phyloP scores from a whole-genome alignment of 2,797 vertebrate genomes.

The Girardinus metallicus region DNA sequence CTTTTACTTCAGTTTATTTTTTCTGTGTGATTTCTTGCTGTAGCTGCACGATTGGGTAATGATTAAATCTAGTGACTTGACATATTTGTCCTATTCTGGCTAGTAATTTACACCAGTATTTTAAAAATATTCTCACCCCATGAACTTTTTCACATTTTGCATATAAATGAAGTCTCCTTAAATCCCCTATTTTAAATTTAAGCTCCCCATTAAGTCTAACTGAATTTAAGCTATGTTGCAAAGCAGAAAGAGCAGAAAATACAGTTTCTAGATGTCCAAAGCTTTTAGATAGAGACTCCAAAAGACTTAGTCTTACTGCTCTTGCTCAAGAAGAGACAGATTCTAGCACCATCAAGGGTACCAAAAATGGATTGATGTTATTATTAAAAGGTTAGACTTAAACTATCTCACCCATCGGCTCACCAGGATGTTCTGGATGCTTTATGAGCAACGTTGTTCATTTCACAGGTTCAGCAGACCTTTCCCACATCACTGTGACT shows the following conservation, averaged over 20 bases:
- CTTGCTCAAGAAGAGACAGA: neutral
- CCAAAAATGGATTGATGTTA: neutral
- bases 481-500: slow-evolving; percentile 7
- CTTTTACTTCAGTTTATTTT: neutral
- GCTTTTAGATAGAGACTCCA: neutral
- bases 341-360: neutral
- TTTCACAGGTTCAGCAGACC: slow-evolving; percentile 13
- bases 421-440: neutral
- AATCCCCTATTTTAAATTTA: neutral
- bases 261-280: neutral
- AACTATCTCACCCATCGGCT: neutral
- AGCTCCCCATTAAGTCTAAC: no score
- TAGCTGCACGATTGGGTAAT: neutral
- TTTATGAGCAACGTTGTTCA: neutral
- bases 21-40: neutral
- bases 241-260: neutral
- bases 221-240: neutral
- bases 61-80: neutral
- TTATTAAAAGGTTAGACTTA: neutral
- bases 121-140: neutral
- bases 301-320: neutral
- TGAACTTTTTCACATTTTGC: neutral
- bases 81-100: neutral
- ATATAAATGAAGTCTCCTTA: neutral
- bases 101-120: neutral